Evolutionary conservation across 2,888 invertebrate genomes (phyloP), one percentile per base, ranked within the genome.

Genomic region (Drosophila trichaetosa): DNA sequence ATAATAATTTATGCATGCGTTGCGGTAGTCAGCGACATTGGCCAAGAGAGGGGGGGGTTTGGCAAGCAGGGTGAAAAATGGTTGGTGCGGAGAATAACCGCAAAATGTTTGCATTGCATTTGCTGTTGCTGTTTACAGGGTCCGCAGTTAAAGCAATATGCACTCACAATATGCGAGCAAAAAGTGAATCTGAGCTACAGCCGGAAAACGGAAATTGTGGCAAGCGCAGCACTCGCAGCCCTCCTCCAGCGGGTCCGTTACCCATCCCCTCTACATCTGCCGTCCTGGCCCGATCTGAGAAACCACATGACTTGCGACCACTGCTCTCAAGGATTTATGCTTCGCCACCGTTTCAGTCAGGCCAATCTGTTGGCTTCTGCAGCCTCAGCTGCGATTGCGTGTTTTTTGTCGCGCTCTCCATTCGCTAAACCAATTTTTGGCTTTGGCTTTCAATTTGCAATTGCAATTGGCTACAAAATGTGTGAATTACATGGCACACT

Each of bases 131-230:
- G 68, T 72, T 73, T 79, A 79, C 80, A 69, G 69, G 57, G 54
- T 56, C 60, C 49, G 59, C 71, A 60, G 63, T 34, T 65, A 56
- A 68, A 67, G 73, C 66, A 83, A 76, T 73, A 76, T 79, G 76
- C 76, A 76, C 68, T 57, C 76, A 67, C 76, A 76, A 64, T 64
- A 68, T 72, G 68, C 69, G 64, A 24, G 59, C 66, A 82, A 84
- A 83, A 83, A 86, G 82, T 89, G 88, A 89, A 85, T 89, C 85
- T 85, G 89, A 87, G 75, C 83, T 86, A 74, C 79, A 83, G 83
- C 85, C 89, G 88, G 85, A 86, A 86, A 86, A 75, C 90, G 85
- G 88, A 86, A 89, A 86, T 86, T 89, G 90, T 85, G 90, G 88
- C 88, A 80, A 82, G 66, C 73, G 68, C 71, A 51, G 63, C 71